These are phyloP conservation scores for Silurus asotus DNA, from an alignment of 2,113 vertebrate species.

Conservation along the genomic window DNA sequence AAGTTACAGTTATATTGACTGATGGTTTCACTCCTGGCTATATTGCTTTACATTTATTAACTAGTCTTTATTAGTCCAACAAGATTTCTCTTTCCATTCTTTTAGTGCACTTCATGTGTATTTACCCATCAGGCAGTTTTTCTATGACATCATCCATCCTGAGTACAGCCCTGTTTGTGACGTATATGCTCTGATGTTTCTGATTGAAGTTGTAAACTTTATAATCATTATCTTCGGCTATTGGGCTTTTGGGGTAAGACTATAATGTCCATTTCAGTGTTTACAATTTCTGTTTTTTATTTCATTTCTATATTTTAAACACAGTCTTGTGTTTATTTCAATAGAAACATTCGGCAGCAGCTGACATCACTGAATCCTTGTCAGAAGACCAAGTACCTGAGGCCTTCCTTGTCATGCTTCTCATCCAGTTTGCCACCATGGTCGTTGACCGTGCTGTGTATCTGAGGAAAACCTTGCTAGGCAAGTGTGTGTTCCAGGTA, in stretches of 20 bases:
- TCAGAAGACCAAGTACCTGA: slow-evolving; percentile 79
- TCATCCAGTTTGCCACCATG: slow-evolving; percentile 77
- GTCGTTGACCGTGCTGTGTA: slow-evolving; percentile 76
- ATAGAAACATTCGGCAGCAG: slow-evolving; percentile 71
- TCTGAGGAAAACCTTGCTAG: slow-evolving; percentile 73
- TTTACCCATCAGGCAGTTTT: slow-evolving; percentile 73
- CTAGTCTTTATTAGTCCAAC: background rate
- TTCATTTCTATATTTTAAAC: background rate
- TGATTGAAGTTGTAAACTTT: slow-evolving; percentile 75
- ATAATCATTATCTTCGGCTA: slow-evolving; percentile 76
- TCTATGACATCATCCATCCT: slow-evolving; percentile 78
- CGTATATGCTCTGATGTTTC: slow-evolving; percentile 73
- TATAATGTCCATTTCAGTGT: background rate
- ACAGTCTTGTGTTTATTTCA: background rate
- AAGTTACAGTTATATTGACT: background rate
- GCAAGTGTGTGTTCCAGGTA: slow-evolving; percentile 77
- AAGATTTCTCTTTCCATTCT: slow-evolving; percentile 3
- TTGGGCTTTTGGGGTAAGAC: slow-evolving; percentile 77
- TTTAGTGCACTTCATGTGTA: slow-evolving; percentile 71
- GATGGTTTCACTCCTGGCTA: background rate
- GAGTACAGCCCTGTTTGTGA: slow-evolving; percentile 73
- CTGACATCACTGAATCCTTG: slow-evolving; percentile 74
- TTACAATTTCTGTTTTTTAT: background rate
- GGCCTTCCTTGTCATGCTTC: slow-evolving; percentile 77
- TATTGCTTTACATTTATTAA: background rate